Base-by-base conservation (phyloP, 1,140 invertebrate species). In the Artemia franciscana region DNA sequence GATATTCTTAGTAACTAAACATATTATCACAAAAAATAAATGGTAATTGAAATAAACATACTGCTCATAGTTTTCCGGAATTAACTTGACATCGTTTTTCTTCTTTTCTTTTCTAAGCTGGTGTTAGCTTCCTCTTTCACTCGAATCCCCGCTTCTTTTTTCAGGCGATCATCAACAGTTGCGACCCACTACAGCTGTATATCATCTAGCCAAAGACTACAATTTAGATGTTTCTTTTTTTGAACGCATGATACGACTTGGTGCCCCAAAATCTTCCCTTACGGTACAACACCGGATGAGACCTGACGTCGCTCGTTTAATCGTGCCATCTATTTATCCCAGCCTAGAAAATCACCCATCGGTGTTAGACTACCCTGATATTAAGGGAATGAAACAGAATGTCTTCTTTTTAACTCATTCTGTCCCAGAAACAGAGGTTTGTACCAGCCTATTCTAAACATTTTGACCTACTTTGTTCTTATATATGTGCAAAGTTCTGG, bases 111-210 rank as follows among this genome's bases (percentile, higher is more conserved):
- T n/a, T n/a, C n/a, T n/a, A n/a, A n/a, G n/a, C n/a, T n/a, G n/a
- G n/a, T n/a, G n/a, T n/a, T n/a, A n/a, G n/a, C n/a, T n/a, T n/a
- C n/a, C n/a, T n/a, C n/a, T n/a, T n/a, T n/a, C n/a, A n/a, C n/a
- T n/a, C n/a, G n/a, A n/a, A n/a, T n/a, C n/a, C n/a, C n/a, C n/a
- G n/a, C n/a, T 51, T 18, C 21, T 51, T 15, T 66, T 78, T 5
- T 77, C 80, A 62, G 66, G 66, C 4, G 66, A 67, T 58, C 68
- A 69, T 57, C 60, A 69, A 51, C 70, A 71, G 62, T 60, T 71
- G 24, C 68, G 68, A 58, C 70, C 70, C 1, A 68, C 61, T 26
- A 58, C 67, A 5, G 61, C 65, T 24, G 67, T 65, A 4, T 66
- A 65, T 58, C 30, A 61, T 25, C 60, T 71, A 7, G 67, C 64